A percentile compares a stretch with the other conserved stretches of the same genome.
phyloP scores from a whole-genome alignment of 2,888 invertebrate species.

The Nipponacmea schrenckii region DNA sequence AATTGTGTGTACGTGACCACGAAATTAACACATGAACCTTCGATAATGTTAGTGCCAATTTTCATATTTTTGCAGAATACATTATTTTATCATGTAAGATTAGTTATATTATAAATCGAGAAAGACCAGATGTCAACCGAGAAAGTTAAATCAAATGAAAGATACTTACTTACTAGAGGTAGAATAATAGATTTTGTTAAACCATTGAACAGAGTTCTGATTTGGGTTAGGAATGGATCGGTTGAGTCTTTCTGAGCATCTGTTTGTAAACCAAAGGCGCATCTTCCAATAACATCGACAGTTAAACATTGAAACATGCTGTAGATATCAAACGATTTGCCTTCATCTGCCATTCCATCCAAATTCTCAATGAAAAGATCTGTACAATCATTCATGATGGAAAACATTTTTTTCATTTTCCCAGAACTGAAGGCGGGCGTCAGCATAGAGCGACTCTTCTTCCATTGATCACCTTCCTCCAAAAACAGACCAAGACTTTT shows the following conservation, averaged over 20 bases:
- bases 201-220: conserved; percentile 52
- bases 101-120: too few relatives aligned
- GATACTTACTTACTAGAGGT: conserved; percentile 57
- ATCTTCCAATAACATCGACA: conserved; percentile 70
- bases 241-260: conserved; percentile 66
- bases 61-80: background rate
- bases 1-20: too few relatives aligned
- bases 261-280: conserved; percentile 70
- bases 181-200: conserved; percentile 51
- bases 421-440: conserved; percentile 70
- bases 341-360: conserved; percentile 40
- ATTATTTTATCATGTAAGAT: background rate
- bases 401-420: conserved; percentile 70
- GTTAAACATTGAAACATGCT: conserved; percentile 69
- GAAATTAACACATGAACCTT: too few relatives aligned
- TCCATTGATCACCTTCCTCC: conserved; percentile 70
- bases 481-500: conserved; percentile 63
- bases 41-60: background rate
- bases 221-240: conserved; percentile 65
- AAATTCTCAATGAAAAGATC: conserved; percentile 65
- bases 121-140: too few relatives aligned
- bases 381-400: conserved; percentile 66
- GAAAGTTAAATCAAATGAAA: background rate
- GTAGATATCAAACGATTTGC: conserved; percentile 65
- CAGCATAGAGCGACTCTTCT: conserved; percentile 69